Evolutionary conservation across 1,140 invertebrate genomes (phyloP).

Genomic region (Bombus superbus): DNA sequence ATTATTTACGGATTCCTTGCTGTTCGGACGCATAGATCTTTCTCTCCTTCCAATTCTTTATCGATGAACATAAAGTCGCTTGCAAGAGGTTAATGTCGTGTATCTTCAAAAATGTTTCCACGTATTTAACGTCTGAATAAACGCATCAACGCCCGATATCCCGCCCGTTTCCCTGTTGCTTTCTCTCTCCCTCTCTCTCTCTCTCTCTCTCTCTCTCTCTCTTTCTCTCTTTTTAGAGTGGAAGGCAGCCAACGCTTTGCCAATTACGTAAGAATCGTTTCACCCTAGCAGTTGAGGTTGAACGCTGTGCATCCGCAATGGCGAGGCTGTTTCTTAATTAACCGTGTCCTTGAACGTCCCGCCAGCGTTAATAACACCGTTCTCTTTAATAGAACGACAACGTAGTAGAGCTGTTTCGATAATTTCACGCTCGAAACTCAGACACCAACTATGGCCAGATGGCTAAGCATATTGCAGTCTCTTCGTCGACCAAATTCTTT

Average conservation of each 20-base stretch:
- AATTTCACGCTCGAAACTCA: conserved; percentile 11
- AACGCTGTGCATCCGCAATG: conserved; percentile 38
- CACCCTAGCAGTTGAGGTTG: conserved; percentile 30
- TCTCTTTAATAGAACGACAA: conserved; percentile 22
- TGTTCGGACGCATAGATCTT: not conserved
- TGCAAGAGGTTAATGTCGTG: no score
- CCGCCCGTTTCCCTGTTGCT: not conserved
- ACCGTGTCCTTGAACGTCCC: conserved; percentile 28
- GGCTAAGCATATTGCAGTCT: not conserved
- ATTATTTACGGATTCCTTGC: not conserved
- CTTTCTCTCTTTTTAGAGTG: not conserved
- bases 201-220: not conserved
- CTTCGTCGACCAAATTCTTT: not conserved
- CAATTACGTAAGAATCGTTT: conserved; percentile 53
- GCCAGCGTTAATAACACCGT: conserved; percentile 42
- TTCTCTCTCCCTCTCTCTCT: no score
- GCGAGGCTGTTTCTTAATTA: conserved; percentile 56
- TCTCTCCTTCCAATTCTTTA: no score
- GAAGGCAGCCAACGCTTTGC: not conserved
- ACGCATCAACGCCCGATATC: not conserved
- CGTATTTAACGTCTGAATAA: no score
- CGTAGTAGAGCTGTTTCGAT: conserved; percentile 4
- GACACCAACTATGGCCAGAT: not conserved
- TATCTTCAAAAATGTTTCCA: no score
- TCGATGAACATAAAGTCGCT: no score